Evolutionary conservation across 2,797 vertebrate genomes (phyloP).

Genomic region (Orientallactaga sibirica): DNA sequence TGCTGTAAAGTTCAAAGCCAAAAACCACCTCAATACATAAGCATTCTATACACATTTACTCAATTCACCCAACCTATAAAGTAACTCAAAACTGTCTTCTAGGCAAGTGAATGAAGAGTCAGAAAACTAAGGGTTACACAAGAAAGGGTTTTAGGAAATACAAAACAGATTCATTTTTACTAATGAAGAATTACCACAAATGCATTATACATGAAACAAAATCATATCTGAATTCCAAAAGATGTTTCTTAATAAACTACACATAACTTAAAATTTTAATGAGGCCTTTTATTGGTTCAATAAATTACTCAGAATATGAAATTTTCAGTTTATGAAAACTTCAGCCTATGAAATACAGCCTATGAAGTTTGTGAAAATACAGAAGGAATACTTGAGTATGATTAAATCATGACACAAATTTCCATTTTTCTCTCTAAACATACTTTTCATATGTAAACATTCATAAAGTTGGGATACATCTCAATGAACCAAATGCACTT

Average conservation of each 20-base stretch:
- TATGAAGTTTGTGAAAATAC: background rate
- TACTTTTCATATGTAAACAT: conserved; percentile 39
- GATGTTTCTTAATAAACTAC: conserved; percentile 29
- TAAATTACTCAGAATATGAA: conserved; percentile 40
- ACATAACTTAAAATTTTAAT: conserved; percentile 40
- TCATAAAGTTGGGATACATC: conserved; percentile 45
- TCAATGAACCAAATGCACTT: background rate
- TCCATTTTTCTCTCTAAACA: conserved; percentile 21
- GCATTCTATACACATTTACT: background rate
- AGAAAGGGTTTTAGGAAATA: background rate
- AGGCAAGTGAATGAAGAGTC: background rate
- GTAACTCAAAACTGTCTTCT: background rate
- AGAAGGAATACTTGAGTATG: background rate
- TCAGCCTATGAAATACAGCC: too few species aligned
- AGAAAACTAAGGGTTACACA: background rate
- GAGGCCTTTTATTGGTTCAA: background rate
- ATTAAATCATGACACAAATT: conserved; percentile 38
- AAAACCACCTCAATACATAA: background rate
- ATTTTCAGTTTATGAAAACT: conserved; percentile 21
- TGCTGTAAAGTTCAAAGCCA: conserved; percentile 6
- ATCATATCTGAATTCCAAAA: conserved; percentile 36
- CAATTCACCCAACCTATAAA: background rate
- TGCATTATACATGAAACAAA: background rate
- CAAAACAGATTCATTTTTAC: conserved; percentile 11
- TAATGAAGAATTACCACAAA: background rate